Conservation (phyloP, 2,113 vertebrate genomes). For the Leucosticte australis region DNA sequence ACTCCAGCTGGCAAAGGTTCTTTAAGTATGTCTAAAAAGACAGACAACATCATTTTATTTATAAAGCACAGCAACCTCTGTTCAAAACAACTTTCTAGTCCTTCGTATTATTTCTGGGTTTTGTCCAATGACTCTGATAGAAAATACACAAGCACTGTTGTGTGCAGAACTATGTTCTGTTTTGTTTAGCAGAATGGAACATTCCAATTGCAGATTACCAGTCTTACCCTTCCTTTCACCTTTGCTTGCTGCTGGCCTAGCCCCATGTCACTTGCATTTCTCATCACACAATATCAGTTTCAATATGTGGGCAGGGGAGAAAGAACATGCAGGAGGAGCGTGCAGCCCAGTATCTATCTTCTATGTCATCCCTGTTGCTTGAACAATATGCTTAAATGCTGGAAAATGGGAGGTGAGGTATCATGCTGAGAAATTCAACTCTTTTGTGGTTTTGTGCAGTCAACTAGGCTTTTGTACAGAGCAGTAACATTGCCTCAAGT, state of each 20-base stretch:
- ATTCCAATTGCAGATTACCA: not conserved
- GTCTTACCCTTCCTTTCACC: not conserved
- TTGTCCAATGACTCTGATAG: not conserved
- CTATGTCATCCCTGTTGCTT: not conserved
- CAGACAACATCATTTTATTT: not conserved
- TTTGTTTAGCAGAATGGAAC: not conserved
- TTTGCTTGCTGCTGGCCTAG: not conserved
- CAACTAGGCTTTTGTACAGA: not conserved
- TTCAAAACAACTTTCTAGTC: not conserved
- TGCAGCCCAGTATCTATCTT: fast-evolving
- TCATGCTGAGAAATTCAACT: not conserved
- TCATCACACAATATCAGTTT: not conserved
- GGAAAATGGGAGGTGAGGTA: not conserved
- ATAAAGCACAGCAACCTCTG: not conserved
- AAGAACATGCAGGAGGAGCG: not conserved
- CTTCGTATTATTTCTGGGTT: not conserved
- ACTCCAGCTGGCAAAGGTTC: not conserved
- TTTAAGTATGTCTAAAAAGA: not conserved
- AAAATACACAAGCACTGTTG: not conserved
- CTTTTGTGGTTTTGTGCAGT: not conserved
- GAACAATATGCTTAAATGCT: not conserved
- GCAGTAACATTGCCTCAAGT: not conserved
- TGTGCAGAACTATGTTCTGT: not conserved
- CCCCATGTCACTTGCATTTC: not conserved
- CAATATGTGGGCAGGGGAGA: not conserved